phyloP scores from a whole-genome alignment of 2,888 invertebrate species.

The Leptothorax acervorum region DNA sequence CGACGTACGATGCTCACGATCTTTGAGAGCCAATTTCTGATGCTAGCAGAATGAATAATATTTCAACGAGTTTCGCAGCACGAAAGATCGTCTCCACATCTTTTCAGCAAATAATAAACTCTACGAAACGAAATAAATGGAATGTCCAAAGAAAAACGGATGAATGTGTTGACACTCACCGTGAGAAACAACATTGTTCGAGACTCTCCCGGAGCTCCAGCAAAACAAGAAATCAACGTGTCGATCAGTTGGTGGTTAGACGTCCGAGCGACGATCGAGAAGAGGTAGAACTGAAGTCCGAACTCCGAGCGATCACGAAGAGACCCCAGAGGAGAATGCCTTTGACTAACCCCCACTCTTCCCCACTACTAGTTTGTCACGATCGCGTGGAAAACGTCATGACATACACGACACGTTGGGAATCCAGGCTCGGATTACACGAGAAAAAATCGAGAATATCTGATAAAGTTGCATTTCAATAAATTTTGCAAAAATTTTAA shows the following conservation, averaged over 20 bases:
- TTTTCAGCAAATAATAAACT: background rate
- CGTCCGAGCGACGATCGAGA: conserved; percentile 57
- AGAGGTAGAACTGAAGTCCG: conserved; percentile 57
- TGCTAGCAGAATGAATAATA: background rate
- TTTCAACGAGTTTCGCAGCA: background rate
- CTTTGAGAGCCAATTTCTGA: background rate
- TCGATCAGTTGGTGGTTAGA: conserved; percentile 1
- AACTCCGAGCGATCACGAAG: conserved; percentile 37
- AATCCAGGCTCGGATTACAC: conserved; percentile 27
- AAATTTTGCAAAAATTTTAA: background rate
- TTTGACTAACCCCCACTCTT: conserved; percentile 45
- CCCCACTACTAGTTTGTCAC: conserved; percentile 50
- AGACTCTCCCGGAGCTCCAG: background rate
- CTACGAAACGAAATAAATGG: background rate
- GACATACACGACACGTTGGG: background rate
- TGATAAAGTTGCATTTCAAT: background rate
- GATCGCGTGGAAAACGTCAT: conserved; percentile 43
- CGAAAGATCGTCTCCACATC: background rate
- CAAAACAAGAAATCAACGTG: background rate
- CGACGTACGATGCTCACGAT: background rate
- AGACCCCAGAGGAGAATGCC: conserved; percentile 54
- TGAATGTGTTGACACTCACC: conserved; percentile 5
- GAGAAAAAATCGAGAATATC: background rate
- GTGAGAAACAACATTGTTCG: conserved; percentile 16
- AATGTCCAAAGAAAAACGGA: background rate